Evolutionary conservation across 2,797 vertebrate genomes (phyloP), one percentile per base, ranked within the genome.

Genomic region (Leptatherina wallacei): DNA sequence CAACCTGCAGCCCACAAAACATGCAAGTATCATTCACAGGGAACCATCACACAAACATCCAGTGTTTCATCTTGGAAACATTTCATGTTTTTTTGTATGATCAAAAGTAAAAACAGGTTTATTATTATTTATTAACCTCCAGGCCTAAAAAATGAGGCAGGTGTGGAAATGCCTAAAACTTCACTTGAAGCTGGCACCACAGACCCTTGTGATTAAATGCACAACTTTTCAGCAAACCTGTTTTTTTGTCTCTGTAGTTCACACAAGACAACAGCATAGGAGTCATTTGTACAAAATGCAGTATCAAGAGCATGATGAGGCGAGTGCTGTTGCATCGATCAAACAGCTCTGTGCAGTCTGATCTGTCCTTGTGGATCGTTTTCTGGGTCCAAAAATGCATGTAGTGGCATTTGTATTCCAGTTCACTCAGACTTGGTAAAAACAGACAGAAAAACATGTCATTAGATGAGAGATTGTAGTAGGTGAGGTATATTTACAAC

Each of bases 1-100:
- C 78, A 99, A 99, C 88, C 93, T 99, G 2, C 98, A 99, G 90
- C 90, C 96, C 32, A 99, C 98, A 2, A 99, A 99, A 86, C 97
- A 99, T 0, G 98, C 99, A 91, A 85, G 97, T 95, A 29, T 66
- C 64, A 10, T 35, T 56, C 4, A 36, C 47, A 13, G 20, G 7
- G 9, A 56, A 6, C 16, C 20, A 33, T 6, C 27, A 16, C 16
- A 36, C 7, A 55, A 3, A 27, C 0, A 1, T 61, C 6, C 30
- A 42, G 6, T 38, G 59, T 24, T 68, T 63, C 38, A 54, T 58
- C 13, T 38, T 35, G 30, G 32, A 69, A 83, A 29, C 6, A 6
- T 30, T 30, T 30, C 1, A 20, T 24, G 2, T 38, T 14, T 47
- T 44, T 44, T 18, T 18, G 14, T 18, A 18, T 18, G 42, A 18